A percentile compares a stretch with the other conserved stretches of the same genome.
Conservation (phyloP, 2,113 vertebrate genomes). For the Anolis carolinensis region DNA sequence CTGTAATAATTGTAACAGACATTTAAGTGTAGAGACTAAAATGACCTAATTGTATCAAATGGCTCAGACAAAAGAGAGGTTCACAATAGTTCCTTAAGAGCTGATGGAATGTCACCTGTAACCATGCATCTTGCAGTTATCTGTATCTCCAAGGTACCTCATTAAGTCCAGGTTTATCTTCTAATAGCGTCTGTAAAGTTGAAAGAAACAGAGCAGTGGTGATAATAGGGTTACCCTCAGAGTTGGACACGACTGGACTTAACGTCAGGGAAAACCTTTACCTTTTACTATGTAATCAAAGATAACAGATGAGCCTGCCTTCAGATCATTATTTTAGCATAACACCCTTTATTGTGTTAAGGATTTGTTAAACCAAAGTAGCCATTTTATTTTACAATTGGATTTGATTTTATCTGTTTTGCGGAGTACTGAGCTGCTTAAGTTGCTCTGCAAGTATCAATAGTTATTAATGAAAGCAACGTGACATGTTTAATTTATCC, state of each 20-base stretch:
- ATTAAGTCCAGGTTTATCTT: not conserved
- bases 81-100: not conserved
- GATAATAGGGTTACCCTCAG: not conserved
- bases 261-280: too few species aligned
- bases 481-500: not conserved
- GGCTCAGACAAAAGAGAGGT: not conserved
- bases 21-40: not conserved
- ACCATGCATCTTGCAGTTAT: not conserved
- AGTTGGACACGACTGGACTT: too few species aligned
- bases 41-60: not conserved
- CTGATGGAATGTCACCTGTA: not conserved
- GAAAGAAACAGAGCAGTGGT: not conserved
- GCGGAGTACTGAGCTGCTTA: too few species aligned
- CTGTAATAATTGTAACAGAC: not conserved
- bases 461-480: not conserved
- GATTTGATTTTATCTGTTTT: not conserved
- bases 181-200: not conserved
- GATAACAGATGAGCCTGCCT: not conserved
- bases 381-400: not conserved
- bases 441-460: not conserved
- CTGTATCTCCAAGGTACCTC: not conserved
- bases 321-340: not conserved
- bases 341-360: not conserved
- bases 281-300: not conserved
- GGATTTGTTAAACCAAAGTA: not conserved